Conservation (phyloP, 2,797 vertebrate species). For the Coregonus ussuriensis region DNA sequence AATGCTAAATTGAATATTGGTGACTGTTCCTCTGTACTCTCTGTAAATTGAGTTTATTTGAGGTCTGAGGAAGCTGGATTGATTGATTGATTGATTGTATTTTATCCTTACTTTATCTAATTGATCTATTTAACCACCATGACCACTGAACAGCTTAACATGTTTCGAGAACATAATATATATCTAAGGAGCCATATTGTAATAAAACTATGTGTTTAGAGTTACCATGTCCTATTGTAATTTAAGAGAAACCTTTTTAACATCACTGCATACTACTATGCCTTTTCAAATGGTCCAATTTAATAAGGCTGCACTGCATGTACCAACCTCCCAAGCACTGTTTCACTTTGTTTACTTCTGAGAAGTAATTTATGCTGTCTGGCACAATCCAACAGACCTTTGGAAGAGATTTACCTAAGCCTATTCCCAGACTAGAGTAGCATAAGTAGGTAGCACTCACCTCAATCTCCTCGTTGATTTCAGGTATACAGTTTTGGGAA, state of each 20-base stretch:
- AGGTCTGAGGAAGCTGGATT: no score
- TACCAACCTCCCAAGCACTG: not conserved
- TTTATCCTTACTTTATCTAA: not conserved
- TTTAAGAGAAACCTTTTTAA: no score
- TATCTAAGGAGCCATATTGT: no score
- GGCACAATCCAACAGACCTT: no score
- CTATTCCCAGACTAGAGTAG: not conserved
- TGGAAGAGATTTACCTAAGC: not conserved
- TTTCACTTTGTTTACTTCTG: no score
- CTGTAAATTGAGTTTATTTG: not conserved
- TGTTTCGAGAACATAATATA: not conserved
- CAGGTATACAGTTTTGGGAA: conserved; percentile 61
- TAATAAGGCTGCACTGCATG: not conserved
- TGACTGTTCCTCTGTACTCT: no score
- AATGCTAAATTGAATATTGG: no score
- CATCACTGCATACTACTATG: no score
- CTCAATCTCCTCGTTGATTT: conserved; percentile 66
- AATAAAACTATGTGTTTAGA: no score
- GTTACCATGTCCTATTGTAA: no score
- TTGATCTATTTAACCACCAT: not conserved
- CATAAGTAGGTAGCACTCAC: conserved; percentile 36
- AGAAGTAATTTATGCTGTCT: not conserved
- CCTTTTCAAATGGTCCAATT: no score
- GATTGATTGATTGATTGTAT: no score
- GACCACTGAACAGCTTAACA: not conserved